phyloP scores from a whole-genome alignment of 30 jellyfish, hydroid and myxozoan species.

The Phacellophora camtschatica region DNA sequence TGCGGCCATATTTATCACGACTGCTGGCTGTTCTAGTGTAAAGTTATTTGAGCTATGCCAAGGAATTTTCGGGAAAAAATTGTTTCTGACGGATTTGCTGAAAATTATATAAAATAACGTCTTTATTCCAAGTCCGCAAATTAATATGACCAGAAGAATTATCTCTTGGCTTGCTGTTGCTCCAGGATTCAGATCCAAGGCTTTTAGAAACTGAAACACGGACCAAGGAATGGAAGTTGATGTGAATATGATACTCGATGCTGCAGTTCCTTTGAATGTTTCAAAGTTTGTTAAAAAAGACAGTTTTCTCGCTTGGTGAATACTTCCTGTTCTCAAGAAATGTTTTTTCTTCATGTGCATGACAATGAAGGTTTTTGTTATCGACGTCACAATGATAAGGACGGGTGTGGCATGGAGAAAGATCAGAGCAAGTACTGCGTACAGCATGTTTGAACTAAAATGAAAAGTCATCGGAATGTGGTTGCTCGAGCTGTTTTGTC shows the following conservation, averaged over 20 bases:
- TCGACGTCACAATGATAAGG: background rate
- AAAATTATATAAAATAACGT: background rate
- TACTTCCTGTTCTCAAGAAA: background rate
- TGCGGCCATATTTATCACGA: conserved; percentile 29
- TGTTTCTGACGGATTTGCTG: conserved; percentile 21
- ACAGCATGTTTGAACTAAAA: conserved; percentile 15
- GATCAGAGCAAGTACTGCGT: conserved; percentile 4
- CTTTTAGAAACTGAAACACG: conserved; percentile 11
- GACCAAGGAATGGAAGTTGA: conserved; percentile 47
- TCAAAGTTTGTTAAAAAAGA: conserved; percentile 3
- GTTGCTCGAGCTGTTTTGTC: background rate
- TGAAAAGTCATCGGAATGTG: conserved; percentile 29
- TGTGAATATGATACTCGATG: conserved; percentile 16
- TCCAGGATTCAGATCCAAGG: background rate
- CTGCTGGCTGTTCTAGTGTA: conserved; percentile 43
- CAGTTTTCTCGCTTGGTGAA: background rate
- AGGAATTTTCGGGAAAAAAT: conserved; percentile 13
- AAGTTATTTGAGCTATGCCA: background rate
- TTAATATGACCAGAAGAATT: background rate
- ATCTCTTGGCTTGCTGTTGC: background rate
- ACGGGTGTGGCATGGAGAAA: conserved; percentile 16
- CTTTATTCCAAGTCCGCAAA: conserved; percentile 34
- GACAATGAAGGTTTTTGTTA: background rate
- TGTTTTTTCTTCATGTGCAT: background rate
- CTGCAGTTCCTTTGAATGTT: conserved; percentile 25